These are phyloP conservation scores for Thunnus albacares DNA, from an alignment of 2,797 vertebrate genomes.

Conservation along the genomic window DNA sequence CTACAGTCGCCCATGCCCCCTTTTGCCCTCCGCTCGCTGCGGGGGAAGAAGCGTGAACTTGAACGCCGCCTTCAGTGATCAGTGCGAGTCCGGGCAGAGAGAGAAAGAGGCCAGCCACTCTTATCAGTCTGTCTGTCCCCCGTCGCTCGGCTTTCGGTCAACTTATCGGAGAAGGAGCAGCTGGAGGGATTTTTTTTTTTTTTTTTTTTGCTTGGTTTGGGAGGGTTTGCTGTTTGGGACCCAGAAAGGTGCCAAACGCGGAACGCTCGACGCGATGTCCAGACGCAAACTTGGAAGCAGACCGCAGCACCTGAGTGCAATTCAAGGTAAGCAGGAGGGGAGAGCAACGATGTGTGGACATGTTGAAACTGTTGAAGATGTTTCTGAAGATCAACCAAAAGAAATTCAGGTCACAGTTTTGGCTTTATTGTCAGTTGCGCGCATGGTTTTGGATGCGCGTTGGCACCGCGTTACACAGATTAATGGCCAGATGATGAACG, in stretches of 20 bases:
- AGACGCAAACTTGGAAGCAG: slow-evolving; percentile 90
- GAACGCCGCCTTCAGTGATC: slow-evolving; percentile 78
- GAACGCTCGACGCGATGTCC: slow-evolving; percentile 82
- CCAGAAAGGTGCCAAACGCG: slow-evolving; percentile 54
- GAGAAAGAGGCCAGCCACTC: slow-evolving; percentile 44
- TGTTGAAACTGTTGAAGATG: neutral
- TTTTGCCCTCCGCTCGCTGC: slow-evolving; percentile 71
- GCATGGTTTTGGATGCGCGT: slow-evolving; percentile 25
- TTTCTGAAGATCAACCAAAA: neutral
- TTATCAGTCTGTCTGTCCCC: slow-evolving; percentile 47
- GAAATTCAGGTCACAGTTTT: neutral
- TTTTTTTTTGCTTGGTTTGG: neutral
- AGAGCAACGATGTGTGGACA: slow-evolving; percentile 1
- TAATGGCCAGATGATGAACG: neutral
- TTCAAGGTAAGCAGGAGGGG: slow-evolving; percentile 82
- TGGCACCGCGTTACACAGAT: slow-evolving; percentile 1
- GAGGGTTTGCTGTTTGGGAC: slow-evolving; percentile 31
- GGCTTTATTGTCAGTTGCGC: slow-evolving; percentile 1
- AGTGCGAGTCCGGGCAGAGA: slow-evolving; percentile 62
- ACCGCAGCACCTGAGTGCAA: slow-evolving; percentile 89
- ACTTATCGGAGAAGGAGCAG: slow-evolving; percentile 47
- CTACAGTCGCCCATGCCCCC: slow-evolving; percentile 76
- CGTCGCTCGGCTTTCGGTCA: slow-evolving; percentile 28
- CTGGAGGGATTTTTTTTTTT: slow-evolving; percentile 20
- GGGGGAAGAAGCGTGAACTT: slow-evolving; percentile 86